Conservation (phyloP, 2,113 vertebrate genomes). For the Chaetops frenatus region DNA sequence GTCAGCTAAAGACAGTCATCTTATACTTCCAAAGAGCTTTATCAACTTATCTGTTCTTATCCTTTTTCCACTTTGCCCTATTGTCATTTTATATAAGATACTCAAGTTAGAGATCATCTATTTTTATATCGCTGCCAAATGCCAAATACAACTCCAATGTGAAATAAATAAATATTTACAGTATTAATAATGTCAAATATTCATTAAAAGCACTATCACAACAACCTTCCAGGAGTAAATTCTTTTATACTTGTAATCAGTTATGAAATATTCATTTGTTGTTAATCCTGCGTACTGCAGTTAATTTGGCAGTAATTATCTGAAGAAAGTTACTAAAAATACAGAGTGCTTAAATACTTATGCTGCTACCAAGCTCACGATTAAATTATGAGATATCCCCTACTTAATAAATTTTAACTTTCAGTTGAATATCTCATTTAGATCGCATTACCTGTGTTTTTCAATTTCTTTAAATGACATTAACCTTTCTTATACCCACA, state of each 20-base stretch:
- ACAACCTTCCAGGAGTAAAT: slow-evolving; percentile 2
- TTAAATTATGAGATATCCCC: neutral
- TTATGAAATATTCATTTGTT: slow-evolving; percentile 59
- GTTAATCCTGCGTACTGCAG: slow-evolving; percentile 12
- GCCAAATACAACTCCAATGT: neutral
- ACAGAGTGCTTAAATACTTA: neutral
- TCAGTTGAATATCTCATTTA: neutral
- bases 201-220: slow-evolving; percentile 40
- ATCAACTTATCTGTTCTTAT: neutral
- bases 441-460: neutral
- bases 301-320: slow-evolving; percentile 50
- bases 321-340: slow-evolving; percentile 36
- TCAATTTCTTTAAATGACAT: neutral
- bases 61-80: neutral
- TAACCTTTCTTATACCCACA: neutral
- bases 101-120: neutral
- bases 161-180: slow-evolving; percentile 30
- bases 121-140: neutral
- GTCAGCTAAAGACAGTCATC: neutral
- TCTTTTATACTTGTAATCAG: slow-evolving; percentile 30
- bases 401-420: neutral
- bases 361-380: neutral
- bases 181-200: slow-evolving; percentile 45
- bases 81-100: neutral
- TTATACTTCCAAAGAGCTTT: neutral